Evolutionary conservation across 1,140 invertebrate species (phyloP).

Genomic region (Zaprionus taronus): DNA sequence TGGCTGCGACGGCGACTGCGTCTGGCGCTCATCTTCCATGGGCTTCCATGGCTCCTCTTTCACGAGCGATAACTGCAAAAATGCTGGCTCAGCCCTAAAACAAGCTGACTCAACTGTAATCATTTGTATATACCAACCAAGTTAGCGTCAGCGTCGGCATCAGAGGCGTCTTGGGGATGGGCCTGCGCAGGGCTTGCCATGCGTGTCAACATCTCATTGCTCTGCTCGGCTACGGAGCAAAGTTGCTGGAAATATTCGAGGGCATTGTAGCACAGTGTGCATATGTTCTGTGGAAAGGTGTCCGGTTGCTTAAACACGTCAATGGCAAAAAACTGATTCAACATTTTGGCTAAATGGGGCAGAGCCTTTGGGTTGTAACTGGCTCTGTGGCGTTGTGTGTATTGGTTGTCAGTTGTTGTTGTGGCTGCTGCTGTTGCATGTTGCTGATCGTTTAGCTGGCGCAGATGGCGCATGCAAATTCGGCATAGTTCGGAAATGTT

Average conservation of each 20-base stretch:
- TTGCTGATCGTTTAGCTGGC: slow-evolving; percentile 42
- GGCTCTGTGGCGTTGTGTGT: slow-evolving; percentile 27
- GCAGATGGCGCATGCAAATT: slow-evolving; percentile 67
- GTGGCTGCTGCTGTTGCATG: slow-evolving; percentile 14
- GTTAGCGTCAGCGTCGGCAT: slow-evolving; percentile 24
- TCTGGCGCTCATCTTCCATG: slow-evolving; percentile 23
- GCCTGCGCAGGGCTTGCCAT: slow-evolving; percentile 1
- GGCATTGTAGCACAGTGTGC: slow-evolving; percentile 68
- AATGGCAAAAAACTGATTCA: slow-evolving; percentile 63
- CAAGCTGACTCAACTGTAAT: slow-evolving; percentile 41
- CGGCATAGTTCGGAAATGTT: slow-evolving; percentile 73
- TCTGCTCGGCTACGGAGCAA: slow-evolving; percentile 57
- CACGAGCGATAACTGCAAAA: slow-evolving; percentile 48
- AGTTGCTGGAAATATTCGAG: slow-evolving; percentile 68
- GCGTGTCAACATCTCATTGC: slow-evolving; percentile 47
- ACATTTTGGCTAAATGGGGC: slow-evolving; percentile 45
- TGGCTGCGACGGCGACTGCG: slow-evolving; percentile 9
- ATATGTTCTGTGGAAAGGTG: slow-evolving; percentile 62
- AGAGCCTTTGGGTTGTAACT: slow-evolving; percentile 30
- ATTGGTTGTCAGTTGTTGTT: slow-evolving; percentile 18
- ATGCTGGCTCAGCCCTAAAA: slow-evolving; percentile 40
- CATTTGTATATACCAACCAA: slow-evolving; percentile 53
- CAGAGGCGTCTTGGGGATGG: neutral
- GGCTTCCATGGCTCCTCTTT: slow-evolving; percentile 71
- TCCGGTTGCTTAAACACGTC: slow-evolving; percentile 60